Evolutionary conservation across 2,113 vertebrate genomes (phyloP).

Genomic region (Channa maculata): DNA sequence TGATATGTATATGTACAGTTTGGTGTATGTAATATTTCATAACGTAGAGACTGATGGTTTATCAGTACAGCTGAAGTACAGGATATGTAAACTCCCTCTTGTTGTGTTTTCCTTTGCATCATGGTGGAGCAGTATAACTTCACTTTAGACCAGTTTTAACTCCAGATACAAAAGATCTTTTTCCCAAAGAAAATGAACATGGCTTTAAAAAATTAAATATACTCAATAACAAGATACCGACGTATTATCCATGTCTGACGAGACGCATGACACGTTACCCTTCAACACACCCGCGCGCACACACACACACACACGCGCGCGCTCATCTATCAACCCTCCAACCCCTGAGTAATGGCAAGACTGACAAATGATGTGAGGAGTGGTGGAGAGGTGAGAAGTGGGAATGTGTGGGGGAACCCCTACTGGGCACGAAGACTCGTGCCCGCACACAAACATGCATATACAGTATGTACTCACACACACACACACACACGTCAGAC

Average conservation of each 20-base stretch:
- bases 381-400: conserved; percentile 50
- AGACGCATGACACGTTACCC: conserved; percentile 10
- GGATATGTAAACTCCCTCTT: neutral
- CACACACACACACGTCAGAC: conserved; percentile 58
- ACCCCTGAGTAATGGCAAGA: conserved; percentile 36
- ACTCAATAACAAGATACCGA: conserved; percentile 23
- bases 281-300: conserved; percentile 1
- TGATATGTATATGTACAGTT: neutral
- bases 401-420: conserved; percentile 69
- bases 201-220: neutral
- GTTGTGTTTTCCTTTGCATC: neutral
- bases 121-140: neutral
- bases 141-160: neutral
- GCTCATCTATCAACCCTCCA: conserved; percentile 1
- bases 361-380: conserved; percentile 51
- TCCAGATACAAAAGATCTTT: neutral
- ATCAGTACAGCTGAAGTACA: neutral
- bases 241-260: conserved; percentile 36
- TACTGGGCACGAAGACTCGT: conserved; percentile 69
- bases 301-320: conserved; percentile 12
- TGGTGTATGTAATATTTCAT: conserved; percentile 1
- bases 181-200: conserved; percentile 1
- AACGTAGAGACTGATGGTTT: neutral
- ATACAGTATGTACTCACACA: conserved; percentile 35
- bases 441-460: conserved; percentile 28